These are phyloP conservation scores for Bombus soroeensis DNA, from an alignment of 1,140 invertebrate genomes.

Conservation along the genomic window DNA sequence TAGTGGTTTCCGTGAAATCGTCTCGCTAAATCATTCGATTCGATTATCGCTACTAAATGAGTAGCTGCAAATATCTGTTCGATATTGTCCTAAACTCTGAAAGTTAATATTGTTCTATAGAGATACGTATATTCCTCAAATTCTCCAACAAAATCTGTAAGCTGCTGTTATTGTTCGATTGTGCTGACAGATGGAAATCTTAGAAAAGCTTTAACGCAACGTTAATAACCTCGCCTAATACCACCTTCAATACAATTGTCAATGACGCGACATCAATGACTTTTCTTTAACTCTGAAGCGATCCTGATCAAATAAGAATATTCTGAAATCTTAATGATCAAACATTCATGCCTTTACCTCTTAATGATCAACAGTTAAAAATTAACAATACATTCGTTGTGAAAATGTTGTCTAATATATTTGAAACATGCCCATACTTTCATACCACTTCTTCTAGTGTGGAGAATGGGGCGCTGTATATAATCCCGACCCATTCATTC, in stretches of 20 bases:
- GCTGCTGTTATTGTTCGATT: not conserved
- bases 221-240: not conserved
- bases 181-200: not conserved
- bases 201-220: not conserved
- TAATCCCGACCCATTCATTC: not conserved
- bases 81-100: not conserved
- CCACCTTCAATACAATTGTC: too few species aligned
- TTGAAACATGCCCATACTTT: not conserved
- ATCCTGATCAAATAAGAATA: not conserved
- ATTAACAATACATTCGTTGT: not conserved
- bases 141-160: not conserved
- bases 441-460: not conserved
- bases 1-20: constrained; percentile 55
- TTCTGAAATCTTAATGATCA: not conserved
- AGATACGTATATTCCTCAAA: not conserved
- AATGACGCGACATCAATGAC: too few species aligned
- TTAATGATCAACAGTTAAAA: not conserved
- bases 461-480: too few species aligned
- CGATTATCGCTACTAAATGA: constrained; percentile 20
- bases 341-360: not conserved
- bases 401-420: not conserved
- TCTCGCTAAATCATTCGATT: not conserved
- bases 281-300: not conserved
- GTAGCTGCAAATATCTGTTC: constrained; percentile 34
- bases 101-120: too few species aligned